These are phyloP conservation scores for Cremastobaeus sp. DNA, from an alignment of 2,888 invertebrate genomes.

Conservation along the genomic window DNA sequence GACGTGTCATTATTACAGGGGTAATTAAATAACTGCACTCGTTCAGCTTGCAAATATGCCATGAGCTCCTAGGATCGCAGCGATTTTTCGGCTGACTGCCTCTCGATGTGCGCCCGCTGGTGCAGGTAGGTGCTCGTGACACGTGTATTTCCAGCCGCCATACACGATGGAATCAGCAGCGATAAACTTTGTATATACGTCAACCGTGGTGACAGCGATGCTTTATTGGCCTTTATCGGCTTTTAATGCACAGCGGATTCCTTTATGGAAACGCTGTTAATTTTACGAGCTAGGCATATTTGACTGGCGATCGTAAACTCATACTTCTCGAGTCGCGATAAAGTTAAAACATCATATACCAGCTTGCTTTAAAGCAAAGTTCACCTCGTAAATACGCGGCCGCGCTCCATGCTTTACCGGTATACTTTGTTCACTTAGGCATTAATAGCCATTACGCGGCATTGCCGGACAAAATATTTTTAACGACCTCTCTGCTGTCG, in stretches of 20 bases:
- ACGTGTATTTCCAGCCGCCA: constrained; percentile 34
- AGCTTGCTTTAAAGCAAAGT: constrained; percentile 71
- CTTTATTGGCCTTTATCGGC: constrained; percentile 65
- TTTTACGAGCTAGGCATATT: constrained; percentile 75
- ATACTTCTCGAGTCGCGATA: constrained; percentile 74
- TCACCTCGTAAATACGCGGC: constrained; percentile 71
- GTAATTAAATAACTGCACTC: constrained; percentile 7
- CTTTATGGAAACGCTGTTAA: constrained; percentile 77
- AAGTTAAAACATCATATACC: constrained; percentile 72
- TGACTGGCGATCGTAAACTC: constrained; percentile 74
- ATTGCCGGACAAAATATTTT: constrained; percentile 17
- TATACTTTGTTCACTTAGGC: constrained; percentile 51
- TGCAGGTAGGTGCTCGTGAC: constrained; percentile 44
- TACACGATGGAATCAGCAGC: constrained; percentile 30
- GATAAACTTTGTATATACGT: constrained; percentile 50
- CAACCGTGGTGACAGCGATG: constrained; percentile 51
- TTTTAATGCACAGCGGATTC: constrained; percentile 73
- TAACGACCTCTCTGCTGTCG: background rate
- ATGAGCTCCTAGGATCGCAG: background rate
- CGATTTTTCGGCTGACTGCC: too few species aligned
- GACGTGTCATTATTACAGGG: constrained; percentile 16
- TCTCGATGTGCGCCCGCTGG: too few species aligned
- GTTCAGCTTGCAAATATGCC: background rate
- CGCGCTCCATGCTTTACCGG: constrained; percentile 52
- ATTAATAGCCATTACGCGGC: constrained; percentile 43